Conservation (phyloP, 2,113 vertebrate genomes). For the Cynopterus brachyotis region DNA sequence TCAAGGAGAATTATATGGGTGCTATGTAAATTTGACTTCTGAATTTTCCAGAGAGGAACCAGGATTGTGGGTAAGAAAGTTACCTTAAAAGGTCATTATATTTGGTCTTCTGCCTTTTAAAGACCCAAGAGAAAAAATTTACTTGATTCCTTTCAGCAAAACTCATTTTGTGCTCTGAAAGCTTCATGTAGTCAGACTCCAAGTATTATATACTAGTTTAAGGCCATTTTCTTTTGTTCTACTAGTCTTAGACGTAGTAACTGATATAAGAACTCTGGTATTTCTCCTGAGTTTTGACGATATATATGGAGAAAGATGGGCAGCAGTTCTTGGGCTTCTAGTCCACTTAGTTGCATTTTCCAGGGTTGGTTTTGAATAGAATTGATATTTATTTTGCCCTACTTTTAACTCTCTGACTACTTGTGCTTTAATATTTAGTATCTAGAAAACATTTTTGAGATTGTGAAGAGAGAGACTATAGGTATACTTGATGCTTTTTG, state of each 20-base stretch:
- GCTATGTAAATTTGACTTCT: background rate
- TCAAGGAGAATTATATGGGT: background rate
- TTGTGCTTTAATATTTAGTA: background rate
- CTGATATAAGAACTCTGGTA: background rate
- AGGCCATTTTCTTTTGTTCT: constrained; percentile 24
- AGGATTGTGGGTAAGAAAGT: background rate
- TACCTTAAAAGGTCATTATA: background rate
- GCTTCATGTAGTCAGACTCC: background rate
- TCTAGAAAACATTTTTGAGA: constrained; percentile 2
- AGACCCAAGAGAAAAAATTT: background rate
- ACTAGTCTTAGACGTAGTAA: background rate
- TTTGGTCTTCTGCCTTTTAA: constrained; percentile 13
- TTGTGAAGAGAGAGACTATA: background rate
- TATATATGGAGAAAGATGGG: background rate
- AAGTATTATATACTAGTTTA: background rate
- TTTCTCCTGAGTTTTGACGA: background rate
- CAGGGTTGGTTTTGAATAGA: constrained; percentile 12
- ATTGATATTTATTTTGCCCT: background rate
- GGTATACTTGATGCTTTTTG: background rate
- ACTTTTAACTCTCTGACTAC: background rate
- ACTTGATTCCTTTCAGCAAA: background rate
- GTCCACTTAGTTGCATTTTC: background rate
- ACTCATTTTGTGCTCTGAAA: background rate
- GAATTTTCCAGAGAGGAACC: constrained; percentile 19
- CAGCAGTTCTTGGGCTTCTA: background rate